Evolutionary conservation across 2,888 invertebrate genomes (phyloP), one percentile per base, ranked within the genome.

Genomic region (Apodemia zela): DNA sequence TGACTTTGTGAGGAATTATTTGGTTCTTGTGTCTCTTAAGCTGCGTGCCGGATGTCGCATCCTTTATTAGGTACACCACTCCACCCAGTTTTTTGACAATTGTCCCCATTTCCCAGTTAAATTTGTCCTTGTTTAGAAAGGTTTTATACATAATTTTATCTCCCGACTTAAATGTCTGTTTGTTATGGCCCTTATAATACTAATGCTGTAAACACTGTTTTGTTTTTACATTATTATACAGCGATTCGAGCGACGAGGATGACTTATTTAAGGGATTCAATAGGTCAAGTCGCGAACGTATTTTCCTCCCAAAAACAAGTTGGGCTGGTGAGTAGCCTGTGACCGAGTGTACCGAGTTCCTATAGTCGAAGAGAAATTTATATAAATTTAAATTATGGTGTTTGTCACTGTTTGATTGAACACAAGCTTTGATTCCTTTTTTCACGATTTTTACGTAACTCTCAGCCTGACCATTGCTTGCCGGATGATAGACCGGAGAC

Each of bases 391-490:
- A 49, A 59, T 66, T 63, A 42, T 66, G 45, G 42, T 61, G 65
- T 11, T 25, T 51, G n/a, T 42, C 59, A 15, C 25, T 42, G 13
- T 49, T 54, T 42, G 45, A 29, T 59, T 60, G 61, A 64, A 58
- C 33, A 63, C 58, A 62, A 13, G 68, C 59, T 60, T 68, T 72
- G 38, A 71, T 64, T 1, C 65, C 68, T 42, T 68, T 71, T 61
- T 73, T 71, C 8, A 69, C 57, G 4, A 71, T 63, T 58, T 73
- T 72, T 1, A 72, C 72, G 10, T 65, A 67, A 54, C 65, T 69
- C 59, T 72, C 67, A 2, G 69, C 68, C 49, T 69, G 68, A 0
- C 68, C 71, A 35, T 72, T 70, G 54, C 69, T 68, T 3, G 66
- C 60, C 4, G 68, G 69, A n/a, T 67, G 65, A 25, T 68, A 70